Base-by-base conservation (phyloP, 2,888 invertebrate genomes). In the Nasonia oneida region DNA sequence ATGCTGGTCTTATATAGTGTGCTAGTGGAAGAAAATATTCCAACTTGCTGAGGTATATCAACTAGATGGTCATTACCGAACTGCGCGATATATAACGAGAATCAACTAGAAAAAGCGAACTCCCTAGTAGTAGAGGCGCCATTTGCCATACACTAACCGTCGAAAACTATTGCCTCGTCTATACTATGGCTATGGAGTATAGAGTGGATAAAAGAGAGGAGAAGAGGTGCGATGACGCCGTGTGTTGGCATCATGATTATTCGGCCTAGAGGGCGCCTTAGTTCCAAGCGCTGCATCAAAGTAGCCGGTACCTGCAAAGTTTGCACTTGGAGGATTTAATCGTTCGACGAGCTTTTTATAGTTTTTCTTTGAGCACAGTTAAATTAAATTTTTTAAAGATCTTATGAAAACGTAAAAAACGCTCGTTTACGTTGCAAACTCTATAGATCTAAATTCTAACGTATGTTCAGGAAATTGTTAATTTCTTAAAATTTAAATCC, bases 31-130 rank as follows among this genome's bases (percentile, higher is more conserved):
- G 8, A 61, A 61, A 67, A 29, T 67, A 12, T 29, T n/a, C n/a
- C n/a, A 61, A 61, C 23, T 23, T 23, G 8, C 57, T n/a, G 57
- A 6, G 18, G 15, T 23, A 10, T 61, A 61, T 61, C n/a, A 61
- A 61, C 53, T 53, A 53, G 15, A 53, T 53, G 6, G 53, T 53
- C 18, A 53, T 53, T 61, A n/a, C 57, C 6, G n/a, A 61, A 61
- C 57, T n/a, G n/a, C 8, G n/a, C 18, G n/a, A 61, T 61, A 61
- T 61, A 61, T 61, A 61, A 61, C 57, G 5, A 23, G 57, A 67
- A 10, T 67, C 29, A 29, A 67, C 29, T 67, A 67, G 67, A 67
- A 67, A 67, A 67, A 67, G 67, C 29, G 67, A 67, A 67, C 67
- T 67, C 67, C 67, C 67, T 67, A 67, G 57, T 61, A n/a, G 23